Conservation (phyloP, 2,797 vertebrate genomes). For the Crocodylus rhombifer region DNA sequence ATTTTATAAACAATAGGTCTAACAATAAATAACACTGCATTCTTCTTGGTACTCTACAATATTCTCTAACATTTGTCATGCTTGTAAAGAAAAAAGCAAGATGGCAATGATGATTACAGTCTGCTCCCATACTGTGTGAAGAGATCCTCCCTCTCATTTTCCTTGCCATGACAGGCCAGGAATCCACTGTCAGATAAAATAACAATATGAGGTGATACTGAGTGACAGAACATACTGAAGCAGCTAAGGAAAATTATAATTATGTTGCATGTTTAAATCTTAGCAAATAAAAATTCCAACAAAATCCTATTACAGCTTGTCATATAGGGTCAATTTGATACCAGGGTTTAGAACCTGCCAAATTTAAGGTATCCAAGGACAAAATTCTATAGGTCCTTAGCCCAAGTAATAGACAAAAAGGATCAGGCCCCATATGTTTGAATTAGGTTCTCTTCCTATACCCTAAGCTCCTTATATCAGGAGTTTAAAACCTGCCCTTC, state of each 20-base stretch:
- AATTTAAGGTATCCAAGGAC: not conserved
- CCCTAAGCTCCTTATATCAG: not conserved
- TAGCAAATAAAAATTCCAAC: not conserved
- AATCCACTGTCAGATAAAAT: not conserved
- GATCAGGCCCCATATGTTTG: not conserved
- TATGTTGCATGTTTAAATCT: not conserved
- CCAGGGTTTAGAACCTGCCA: not conserved
- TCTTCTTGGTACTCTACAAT: not conserved
- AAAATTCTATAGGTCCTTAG: not conserved
- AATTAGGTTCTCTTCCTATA: not conserved
- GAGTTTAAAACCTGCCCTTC: not conserved
- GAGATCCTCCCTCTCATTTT: constrained; percentile 3
- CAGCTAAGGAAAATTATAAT: not conserved
- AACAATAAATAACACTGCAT: not conserved
- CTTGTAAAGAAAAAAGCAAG: not conserved
- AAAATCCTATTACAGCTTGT: not conserved
- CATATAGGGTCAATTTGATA: not conserved
- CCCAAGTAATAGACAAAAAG: fast-evolving
- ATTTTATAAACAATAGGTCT: not conserved
- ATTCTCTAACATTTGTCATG: not conserved
- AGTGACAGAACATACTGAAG: not conserved
- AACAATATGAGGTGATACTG: not conserved
- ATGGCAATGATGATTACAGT: not conserved
- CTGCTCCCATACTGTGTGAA: constrained; percentile 7
- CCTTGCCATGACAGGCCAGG: not conserved